Conservation (phyloP, 2,113 vertebrate genomes). For the Otocyon megalotis region DNA sequence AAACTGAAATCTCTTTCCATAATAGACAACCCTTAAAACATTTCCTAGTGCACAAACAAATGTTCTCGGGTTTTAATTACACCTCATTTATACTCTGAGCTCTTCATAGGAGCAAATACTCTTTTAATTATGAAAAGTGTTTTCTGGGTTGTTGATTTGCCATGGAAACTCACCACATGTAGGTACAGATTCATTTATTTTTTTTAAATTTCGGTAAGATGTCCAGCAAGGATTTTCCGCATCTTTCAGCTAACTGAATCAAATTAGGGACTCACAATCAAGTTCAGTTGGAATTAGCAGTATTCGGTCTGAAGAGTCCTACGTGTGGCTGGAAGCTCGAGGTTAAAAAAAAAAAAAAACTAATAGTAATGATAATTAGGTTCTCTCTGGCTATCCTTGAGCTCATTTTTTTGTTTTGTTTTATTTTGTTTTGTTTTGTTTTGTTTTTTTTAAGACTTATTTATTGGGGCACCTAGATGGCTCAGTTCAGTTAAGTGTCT, state of each 20-base stretch:
- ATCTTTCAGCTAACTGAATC: constrained; percentile 29
- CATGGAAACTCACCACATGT: constrained; percentile 4
- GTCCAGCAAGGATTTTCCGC: neutral
- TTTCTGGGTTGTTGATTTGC: constrained; percentile 30
- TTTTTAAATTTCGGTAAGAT: neutral
- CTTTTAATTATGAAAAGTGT: neutral
- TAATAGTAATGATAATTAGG: neutral
- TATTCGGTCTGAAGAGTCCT: neutral
- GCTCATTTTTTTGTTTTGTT: neutral
- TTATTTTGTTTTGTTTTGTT: neutral
- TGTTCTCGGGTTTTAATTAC: constrained; percentile 29
- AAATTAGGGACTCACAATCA: neutral
- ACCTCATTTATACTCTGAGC: constrained; percentile 47
- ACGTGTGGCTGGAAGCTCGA: neutral
- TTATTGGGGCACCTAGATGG: neutral
- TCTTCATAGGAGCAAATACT: neutral
- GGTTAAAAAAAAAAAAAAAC: neutral
- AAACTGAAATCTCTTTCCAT: neutral
- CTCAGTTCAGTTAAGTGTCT: neutral
- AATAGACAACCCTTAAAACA: neutral
- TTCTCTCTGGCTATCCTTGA: neutral
- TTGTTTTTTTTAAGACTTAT: neutral
- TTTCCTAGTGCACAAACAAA: neutral
- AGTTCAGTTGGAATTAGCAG: neutral
- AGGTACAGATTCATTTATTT: neutral